Evolutionary conservation across 1,140 invertebrate genomes (phyloP).

Genomic region (Vanessa tameamea): DNA sequence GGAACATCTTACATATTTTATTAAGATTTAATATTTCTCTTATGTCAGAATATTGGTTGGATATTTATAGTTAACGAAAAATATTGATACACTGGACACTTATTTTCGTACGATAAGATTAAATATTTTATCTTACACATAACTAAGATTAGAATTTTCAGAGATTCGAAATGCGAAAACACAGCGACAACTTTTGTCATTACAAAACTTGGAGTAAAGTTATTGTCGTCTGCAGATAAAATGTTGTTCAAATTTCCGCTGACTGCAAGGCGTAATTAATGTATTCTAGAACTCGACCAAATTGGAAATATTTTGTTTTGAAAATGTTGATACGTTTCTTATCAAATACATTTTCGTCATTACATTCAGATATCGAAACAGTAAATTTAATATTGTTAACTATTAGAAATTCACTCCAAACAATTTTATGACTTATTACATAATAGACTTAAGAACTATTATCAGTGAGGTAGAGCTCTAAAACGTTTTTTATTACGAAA

Average conservation of each 20-base stretch:
- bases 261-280: constrained; percentile 7
- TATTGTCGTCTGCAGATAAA: constrained; percentile 32
- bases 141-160: constrained; percentile 25
- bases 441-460: not conserved
- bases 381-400: no score
- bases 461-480: not conserved
- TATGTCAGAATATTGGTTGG: not conserved
- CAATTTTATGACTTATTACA: no score
- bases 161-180: constrained; percentile 21
- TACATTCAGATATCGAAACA: no score
- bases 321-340: not conserved
- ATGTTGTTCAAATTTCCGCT: constrained; percentile 17
- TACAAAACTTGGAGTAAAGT: constrained; percentile 37
- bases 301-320: not conserved
- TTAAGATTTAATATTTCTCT: no score
- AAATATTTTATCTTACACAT: constrained; percentile 22
- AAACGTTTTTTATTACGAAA: not conserved
- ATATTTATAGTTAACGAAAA: constrained; percentile 1
- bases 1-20: no score
- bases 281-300: constrained; percentile 1
- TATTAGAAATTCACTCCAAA: no score
- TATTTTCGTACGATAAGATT: constrained; percentile 23
- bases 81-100: constrained; percentile 18
- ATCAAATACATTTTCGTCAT: no score
- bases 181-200: constrained; percentile 35